Evolutionary conservation across 2,797 vertebrate species (phyloP).

Genomic region (Urosaurus nigricauda): DNA sequence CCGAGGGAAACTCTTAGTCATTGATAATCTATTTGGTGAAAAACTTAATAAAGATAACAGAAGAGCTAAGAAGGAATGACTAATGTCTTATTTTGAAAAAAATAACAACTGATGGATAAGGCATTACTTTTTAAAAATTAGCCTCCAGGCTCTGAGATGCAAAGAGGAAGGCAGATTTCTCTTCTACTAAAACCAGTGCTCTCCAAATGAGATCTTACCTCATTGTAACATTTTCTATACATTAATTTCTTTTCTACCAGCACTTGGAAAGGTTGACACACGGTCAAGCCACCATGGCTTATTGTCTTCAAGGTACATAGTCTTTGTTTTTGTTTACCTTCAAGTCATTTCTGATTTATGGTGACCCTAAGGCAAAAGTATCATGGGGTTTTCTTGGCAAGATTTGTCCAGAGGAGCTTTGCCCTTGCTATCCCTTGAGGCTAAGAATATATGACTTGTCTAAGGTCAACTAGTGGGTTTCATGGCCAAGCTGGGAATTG

Average conservation of each 20-base stretch:
- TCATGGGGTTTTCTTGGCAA: too few species aligned
- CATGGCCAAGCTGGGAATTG: too few species aligned
- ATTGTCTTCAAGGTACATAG: background rate
- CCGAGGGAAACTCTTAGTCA: too few species aligned
- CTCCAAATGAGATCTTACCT: slow-evolving; percentile 37
- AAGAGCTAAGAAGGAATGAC: background rate
- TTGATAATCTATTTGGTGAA: too few species aligned
- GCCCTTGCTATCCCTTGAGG: too few species aligned
- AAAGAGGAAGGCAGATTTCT: background rate
- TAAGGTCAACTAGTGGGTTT: too few species aligned
- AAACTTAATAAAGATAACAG: too few species aligned
- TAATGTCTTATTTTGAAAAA: background rate
- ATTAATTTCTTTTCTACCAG: slow-evolving; percentile 49
- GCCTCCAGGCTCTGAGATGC: slow-evolving; percentile 1
- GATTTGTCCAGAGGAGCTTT: too few species aligned
- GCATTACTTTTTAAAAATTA: background rate
- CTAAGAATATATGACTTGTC: too few species aligned
- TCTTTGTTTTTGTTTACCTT: background rate
- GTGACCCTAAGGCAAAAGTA: too few species aligned
- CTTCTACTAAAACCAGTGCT: slow-evolving; percentile 12
- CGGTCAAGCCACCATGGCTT: slow-evolving; percentile 43
- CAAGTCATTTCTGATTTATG: too few species aligned
- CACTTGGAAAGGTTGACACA: slow-evolving; percentile 27
- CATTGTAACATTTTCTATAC: slow-evolving; percentile 27
- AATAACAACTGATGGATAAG: background rate